phyloP scores from a whole-genome alignment of 2,113 vertebrate species.

The Gulo gulo region DNA sequence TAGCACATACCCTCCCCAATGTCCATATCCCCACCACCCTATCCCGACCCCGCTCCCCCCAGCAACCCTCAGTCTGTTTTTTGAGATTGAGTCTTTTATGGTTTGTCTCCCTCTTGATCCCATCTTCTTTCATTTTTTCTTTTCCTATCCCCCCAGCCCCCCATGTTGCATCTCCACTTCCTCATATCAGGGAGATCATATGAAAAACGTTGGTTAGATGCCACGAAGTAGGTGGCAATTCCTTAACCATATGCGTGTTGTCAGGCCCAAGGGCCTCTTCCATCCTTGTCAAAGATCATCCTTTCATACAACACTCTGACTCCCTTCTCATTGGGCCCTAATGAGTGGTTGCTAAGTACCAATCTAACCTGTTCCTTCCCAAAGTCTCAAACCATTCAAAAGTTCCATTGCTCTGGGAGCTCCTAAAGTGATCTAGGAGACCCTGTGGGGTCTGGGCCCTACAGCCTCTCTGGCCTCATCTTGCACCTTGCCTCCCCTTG shows the following conservation, averaged over 20 bases:
- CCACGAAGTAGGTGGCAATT: too few species aligned
- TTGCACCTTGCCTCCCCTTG: not conserved
- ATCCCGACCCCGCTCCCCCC: too few species aligned
- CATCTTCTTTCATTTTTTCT: too few species aligned
- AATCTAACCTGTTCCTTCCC: not conserved
- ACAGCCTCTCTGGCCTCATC: not conserved
- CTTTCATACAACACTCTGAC: slow-evolving; percentile 87
- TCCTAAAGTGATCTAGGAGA: not conserved
- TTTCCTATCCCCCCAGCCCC: too few species aligned
- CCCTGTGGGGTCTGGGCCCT: not conserved
- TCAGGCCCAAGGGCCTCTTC: slow-evolving; percentile 89
- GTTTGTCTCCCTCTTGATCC: too few species aligned
- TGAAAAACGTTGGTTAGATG: too few species aligned
- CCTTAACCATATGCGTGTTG: slow-evolving; percentile 96
- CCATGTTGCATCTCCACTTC: too few species aligned
- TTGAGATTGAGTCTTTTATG: too few species aligned
- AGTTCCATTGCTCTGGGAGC: not conserved
- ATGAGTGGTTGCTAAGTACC: not conserved
- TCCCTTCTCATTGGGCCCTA: not conserved
- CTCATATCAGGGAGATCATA: too few species aligned
- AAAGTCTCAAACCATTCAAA: slow-evolving; percentile 20
- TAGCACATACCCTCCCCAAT: too few species aligned
- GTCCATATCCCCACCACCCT: too few species aligned
- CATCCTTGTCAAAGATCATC: slow-evolving; percentile 99
- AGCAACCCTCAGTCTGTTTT: too few species aligned